Evolutionary conservation across 2,113 vertebrate genomes (phyloP), one percentile per base, ranked within the genome.

Genomic region (Macquaria australasica): DNA sequence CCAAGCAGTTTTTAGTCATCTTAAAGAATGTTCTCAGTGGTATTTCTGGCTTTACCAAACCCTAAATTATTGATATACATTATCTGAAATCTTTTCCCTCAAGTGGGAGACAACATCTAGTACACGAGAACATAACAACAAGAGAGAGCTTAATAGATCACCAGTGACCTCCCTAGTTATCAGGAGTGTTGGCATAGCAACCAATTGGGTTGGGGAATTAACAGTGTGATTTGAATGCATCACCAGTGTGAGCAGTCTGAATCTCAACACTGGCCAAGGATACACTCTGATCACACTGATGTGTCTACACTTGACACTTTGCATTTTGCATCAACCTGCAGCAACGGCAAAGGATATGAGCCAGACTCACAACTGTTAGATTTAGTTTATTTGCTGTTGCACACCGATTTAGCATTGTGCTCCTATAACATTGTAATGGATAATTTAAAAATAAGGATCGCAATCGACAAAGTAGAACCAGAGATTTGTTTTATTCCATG

Each of bases 171-270:
- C 45, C n/a, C 0, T 56, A 69, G 50, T 45, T 73, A 34, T 41
- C 59, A 48, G 60, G 41, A 9, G 3, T 8, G 69, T 67, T 64
- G 62, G 37, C 71, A 58, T 67, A 41, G 78, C 79, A 73, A 45
- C 60, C 45, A 39, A 1, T 34, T 25, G 37, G 53, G 39, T 18
- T 59, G 28, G 64, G 64, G 55, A 79, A 48, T 59, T 59, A 59
- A 59, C 69, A 15, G n/a, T 21, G 45, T 28, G 45, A 53, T 34
- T n/a, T 64, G n/a, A 67, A 74, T 74, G 62, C 50, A 34, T 25
- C 1, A 4, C 25, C 39, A 39, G 4, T 39, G 37, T 0, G 16
- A 4, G 37, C 45, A 41, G 41, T 25, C 12, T 48, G 77, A 55
- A 23, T 25, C n/a, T 63, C 43, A 20, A 4, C 6, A 11, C 23